Evolutionary conservation across 2,888 invertebrate species (phyloP).

Genomic region (Chaetogeoica ovagalla): DNA sequence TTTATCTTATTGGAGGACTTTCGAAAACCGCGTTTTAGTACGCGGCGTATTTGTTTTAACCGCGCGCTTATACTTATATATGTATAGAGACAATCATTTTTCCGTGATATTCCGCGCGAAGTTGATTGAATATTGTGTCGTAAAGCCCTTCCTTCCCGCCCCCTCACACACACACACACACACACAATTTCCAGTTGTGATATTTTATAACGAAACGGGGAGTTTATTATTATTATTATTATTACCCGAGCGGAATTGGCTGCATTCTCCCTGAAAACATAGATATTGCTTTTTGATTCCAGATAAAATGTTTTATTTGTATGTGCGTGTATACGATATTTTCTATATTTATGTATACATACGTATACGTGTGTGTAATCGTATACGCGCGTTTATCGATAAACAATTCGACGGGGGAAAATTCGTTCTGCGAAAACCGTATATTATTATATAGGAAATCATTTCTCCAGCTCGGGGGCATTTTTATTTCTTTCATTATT

Average conservation of each 20-base stretch:
- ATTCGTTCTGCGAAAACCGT: conserved; percentile 26
- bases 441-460: conserved; percentile 18
- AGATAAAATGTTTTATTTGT: conserved; percentile 40
- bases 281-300: conserved; percentile 51
- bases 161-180: no score
- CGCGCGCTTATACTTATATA: not conserved
- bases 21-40: no score
- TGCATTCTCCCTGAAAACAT: conserved; percentile 16
- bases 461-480: conserved; percentile 24
- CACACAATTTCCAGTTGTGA: no score
- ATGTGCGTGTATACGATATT: not conserved
- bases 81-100: conserved; percentile 31
- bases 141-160: no score
- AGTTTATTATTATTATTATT: no score
- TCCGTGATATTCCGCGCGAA: not conserved
- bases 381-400: conserved; percentile 24
- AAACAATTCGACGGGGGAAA: not conserved
- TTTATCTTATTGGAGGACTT: no score
- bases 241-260: conserved; percentile 45
- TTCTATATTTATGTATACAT: conserved; percentile 3
- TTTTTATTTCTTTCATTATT: conserved; percentile 31
- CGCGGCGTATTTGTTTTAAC: conserved; percentile 20
- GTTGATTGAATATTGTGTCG: conserved; percentile 48
- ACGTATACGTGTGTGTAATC: not conserved
- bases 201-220: conserved; percentile 7